Percentiles rank a stretch among this genome's conserved stretches.
phyloP scores from a whole-genome alignment of 2,797 vertebrate genomes.

The Spea hammondii region DNA sequence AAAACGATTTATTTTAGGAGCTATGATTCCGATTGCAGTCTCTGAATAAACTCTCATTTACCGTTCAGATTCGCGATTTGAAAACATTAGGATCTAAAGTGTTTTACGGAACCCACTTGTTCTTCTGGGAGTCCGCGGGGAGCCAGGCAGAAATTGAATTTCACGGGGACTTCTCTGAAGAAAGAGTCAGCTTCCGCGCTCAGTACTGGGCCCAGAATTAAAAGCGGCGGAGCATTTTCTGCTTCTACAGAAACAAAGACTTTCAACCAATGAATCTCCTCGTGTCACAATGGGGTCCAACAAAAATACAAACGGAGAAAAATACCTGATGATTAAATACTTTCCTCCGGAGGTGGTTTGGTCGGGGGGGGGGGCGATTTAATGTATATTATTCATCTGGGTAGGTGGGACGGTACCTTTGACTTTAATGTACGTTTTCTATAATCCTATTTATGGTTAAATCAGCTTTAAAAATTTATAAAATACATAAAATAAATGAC shows the following conservation, averaged over 20 bases:
- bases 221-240: constrained; percentile 18
- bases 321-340: too few relatives aligned
- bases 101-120: constrained; percentile 77
- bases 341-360: too few relatives aligned
- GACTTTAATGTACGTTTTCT: background rate
- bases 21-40: too few relatives aligned
- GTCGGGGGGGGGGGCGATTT: too few relatives aligned
- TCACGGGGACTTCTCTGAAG: constrained; percentile 77
- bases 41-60: background rate
- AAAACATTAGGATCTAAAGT: constrained; percentile 77
- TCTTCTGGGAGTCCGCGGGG: constrained; percentile 86
- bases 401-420: too few relatives aligned
- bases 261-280: too few relatives aligned
- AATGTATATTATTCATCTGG: too few relatives aligned
- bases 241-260: too few relatives aligned
- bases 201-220: constrained; percentile 72
- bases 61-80: constrained; percentile 81
- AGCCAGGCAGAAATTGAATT: constrained; percentile 92
- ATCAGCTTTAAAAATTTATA: background rate
- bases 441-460: background rate
- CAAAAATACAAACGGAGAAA: too few relatives aligned
- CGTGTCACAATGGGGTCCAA: too few relatives aligned
- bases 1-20: too few relatives aligned
- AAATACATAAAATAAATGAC: background rate
- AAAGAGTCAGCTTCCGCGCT: constrained; percentile 74